phyloP scores from a whole-genome alignment of 1,140 invertebrate genomes.

The Chymomyza costata region DNA sequence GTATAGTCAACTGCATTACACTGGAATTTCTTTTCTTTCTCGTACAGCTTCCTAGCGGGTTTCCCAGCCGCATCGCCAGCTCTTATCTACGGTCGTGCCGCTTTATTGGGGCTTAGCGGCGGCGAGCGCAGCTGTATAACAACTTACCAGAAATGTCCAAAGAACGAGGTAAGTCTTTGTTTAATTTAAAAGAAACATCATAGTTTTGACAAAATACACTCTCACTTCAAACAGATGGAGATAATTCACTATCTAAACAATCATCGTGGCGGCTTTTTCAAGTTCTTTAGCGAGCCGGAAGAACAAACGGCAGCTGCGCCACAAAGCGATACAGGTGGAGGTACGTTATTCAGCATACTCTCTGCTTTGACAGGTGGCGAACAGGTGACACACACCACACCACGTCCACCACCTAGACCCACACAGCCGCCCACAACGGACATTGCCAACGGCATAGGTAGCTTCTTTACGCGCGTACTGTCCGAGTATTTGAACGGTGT shows the following conservation, averaged over 20 bases:
- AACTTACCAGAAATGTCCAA: slow-evolving; percentile 84
- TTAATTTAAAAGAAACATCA: neutral
- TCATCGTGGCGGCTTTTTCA: slow-evolving; percentile 89
- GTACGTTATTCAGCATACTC: slow-evolving; percentile 61
- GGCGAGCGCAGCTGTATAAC: slow-evolving; percentile 79
- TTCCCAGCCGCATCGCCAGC: slow-evolving; percentile 78
- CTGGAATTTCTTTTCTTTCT: neutral
- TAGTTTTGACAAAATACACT: slow-evolving; percentile 15
- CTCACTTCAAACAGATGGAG: slow-evolving; percentile 76
- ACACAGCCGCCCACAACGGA: slow-evolving; percentile 54
- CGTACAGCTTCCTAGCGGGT: slow-evolving; percentile 75
- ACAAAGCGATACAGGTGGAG: slow-evolving; percentile 32
- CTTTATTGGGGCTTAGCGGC: slow-evolving; percentile 82
- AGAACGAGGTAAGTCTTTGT: slow-evolving; percentile 75
- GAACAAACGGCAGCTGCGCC: slow-evolving; percentile 35
- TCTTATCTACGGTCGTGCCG: slow-evolving; percentile 83
- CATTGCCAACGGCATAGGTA: slow-evolving; percentile 64
- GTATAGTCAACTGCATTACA: neutral
- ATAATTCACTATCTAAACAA: slow-evolving; percentile 88
- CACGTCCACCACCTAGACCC: slow-evolving; percentile 34
- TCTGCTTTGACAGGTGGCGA: slow-evolving; percentile 58
- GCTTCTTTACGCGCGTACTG: slow-evolving; percentile 63
- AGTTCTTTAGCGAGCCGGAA: slow-evolving; percentile 81
- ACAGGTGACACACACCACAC: slow-evolving; percentile 36
- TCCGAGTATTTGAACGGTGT: slow-evolving; percentile 67